Evolutionary conservation across 1,140 invertebrate genomes (phyloP).

Genomic region (Macrocentrus cingulum): DNA sequence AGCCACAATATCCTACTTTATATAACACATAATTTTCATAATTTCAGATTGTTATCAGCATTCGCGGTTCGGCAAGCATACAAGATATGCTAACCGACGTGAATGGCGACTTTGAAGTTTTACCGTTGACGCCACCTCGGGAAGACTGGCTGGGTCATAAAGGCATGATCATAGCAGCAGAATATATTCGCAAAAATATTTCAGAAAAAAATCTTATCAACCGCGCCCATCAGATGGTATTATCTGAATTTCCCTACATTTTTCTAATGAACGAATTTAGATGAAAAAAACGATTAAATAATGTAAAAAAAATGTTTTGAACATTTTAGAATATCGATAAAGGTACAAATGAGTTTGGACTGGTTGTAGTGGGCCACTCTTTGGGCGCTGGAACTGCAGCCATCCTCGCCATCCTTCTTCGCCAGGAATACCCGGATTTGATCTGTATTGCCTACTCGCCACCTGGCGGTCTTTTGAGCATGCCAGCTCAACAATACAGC

Average conservation of each 20-base stretch:
- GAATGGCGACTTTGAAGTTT: slow-evolving; percentile 83
- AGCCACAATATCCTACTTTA: too few species aligned
- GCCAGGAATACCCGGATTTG: slow-evolving; percentile 74
- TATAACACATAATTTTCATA: too few species aligned
- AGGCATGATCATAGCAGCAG: slow-evolving; percentile 89
- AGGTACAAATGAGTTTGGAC: slow-evolving; percentile 71
- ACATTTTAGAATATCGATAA: slow-evolving; percentile 61
- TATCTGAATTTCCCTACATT: too few species aligned
- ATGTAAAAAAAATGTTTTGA: too few species aligned
- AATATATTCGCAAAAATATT: slow-evolving; percentile 82
- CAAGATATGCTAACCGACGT: slow-evolving; percentile 88
- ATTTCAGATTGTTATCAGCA: slow-evolving; percentile 72
- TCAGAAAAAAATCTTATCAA: slow-evolving; percentile 74
- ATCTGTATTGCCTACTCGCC: slow-evolving; percentile 85
- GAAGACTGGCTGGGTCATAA: slow-evolving; percentile 92
- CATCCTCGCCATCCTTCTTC: slow-evolving; percentile 82
- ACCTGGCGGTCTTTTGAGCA: slow-evolving; percentile 81
- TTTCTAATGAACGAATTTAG: too few species aligned
- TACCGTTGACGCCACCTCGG: slow-evolving; percentile 75
- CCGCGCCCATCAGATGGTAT: slow-evolving; percentile 65
- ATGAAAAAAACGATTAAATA: too few species aligned
- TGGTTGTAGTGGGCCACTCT: slow-evolving; percentile 85
- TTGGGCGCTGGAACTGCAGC: slow-evolving; percentile 85
- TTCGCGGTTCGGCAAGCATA: slow-evolving; percentile 81
- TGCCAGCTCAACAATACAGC: slow-evolving; percentile 84